These are phyloP conservation scores for Cotesia chilonis DNA, from an alignment of 1,140 invertebrate genomes.

Conservation along the genomic window DNA sequence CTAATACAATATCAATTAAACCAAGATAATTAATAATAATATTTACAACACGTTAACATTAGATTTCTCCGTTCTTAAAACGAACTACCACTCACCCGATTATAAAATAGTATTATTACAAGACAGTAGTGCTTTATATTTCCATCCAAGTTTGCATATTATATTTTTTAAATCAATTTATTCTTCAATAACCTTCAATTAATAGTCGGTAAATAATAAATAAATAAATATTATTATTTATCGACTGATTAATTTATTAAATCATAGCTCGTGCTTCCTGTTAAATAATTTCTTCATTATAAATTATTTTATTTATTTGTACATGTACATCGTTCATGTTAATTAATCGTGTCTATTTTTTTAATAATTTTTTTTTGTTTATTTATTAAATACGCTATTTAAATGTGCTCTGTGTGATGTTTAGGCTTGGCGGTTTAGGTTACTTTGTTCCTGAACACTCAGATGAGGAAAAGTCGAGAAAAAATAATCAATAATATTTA, in stretches of 20 bases:
- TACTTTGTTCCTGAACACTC: background rate
- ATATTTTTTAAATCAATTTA: background rate
- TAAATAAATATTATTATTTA: no score
- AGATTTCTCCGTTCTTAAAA: constrained; percentile 50
- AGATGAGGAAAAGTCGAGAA: background rate
- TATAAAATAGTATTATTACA: constrained; percentile 47
- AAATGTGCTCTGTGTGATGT: background rate
- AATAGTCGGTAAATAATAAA: no score
- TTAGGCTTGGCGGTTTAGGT: constrained; percentile 8
- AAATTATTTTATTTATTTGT: no score
- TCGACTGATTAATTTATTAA: no score
- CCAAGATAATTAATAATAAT: constrained; percentile 58
- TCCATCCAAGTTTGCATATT: background rate
- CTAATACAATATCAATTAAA: constrained; percentile 47
- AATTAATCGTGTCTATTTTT: background rate
- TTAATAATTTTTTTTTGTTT: background rate
- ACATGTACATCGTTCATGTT: no score
- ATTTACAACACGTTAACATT: constrained; percentile 56
- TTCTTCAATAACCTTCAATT: background rate
- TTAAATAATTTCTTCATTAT: no score
- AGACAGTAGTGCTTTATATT: constrained; percentile 30
- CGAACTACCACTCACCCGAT: constrained; percentile 46
- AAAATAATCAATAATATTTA: background rate
- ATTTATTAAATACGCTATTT: constrained; percentile 2
- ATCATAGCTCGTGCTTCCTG: no score